phyloP scores from a whole-genome alignment of 2,113 vertebrate species.

The Chlorocebus sabaeus region DNA sequence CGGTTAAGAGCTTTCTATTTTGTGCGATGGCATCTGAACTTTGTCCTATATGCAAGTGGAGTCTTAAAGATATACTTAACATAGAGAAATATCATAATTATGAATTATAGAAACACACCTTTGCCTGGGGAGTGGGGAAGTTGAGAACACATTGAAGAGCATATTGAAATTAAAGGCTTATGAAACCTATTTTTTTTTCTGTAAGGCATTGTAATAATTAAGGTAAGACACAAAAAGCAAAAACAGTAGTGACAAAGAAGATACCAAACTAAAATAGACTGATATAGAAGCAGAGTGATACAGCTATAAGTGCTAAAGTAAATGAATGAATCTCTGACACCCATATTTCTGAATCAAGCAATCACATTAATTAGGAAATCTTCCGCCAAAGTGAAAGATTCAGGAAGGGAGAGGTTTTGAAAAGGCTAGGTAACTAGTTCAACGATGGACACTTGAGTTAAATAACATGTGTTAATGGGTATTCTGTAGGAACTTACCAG shows the following conservation, averaged over 20 bases:
- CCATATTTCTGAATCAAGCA: neutral
- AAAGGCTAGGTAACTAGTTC: neutral
- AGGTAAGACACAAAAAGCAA: neutral
- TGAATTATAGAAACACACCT: neutral
- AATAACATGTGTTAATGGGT: neutral
- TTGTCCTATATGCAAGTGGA: neutral
- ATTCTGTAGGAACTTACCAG: neutral
- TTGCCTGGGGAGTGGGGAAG: neutral
- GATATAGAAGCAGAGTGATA: neutral
- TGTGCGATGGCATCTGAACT: neutral
- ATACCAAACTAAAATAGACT: neutral
- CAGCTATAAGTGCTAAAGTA: neutral
- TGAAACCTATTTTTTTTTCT: neutral
- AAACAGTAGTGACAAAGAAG: neutral
- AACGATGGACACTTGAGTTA: neutral
- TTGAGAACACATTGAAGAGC: neutral
- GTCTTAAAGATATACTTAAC: neutral
- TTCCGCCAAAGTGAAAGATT: neutral
- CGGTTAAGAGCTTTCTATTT: neutral
- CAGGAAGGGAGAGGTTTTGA: neutral
- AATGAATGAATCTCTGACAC: neutral
- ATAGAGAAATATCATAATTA: neutral
- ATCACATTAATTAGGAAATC: neutral
- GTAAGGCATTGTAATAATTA: neutral
- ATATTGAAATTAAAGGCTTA: neutral